These are phyloP conservation scores for honey bee (Apis mellifera) DNA, from an alignment of 1,140 invertebrate genomes.

Conservation along the genomic window DNA sequence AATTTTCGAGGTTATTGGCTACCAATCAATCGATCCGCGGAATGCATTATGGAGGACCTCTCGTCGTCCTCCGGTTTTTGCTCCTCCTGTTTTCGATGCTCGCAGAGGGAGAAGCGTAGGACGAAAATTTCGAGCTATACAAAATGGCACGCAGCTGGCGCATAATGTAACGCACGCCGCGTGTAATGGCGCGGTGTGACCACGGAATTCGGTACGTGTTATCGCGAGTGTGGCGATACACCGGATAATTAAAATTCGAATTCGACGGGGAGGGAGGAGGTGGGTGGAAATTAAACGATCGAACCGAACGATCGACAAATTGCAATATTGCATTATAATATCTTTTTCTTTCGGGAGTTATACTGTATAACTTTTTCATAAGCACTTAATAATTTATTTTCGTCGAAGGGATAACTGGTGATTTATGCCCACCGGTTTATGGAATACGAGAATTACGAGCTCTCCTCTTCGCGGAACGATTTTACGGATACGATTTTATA, in stretches of 20 bases:
- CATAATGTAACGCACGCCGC: constrained; percentile 43
- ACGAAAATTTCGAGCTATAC: constrained; percentile 40
- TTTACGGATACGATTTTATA: background rate
- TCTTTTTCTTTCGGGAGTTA: background rate
- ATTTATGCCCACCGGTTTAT: background rate
- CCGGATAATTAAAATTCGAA: constrained; percentile 36
- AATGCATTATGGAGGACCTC: background rate
- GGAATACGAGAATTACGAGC: background rate
- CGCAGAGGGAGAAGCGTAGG: background rate
- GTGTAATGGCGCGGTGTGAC: constrained; percentile 29
- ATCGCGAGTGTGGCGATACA: constrained; percentile 22
- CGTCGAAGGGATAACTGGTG: background rate
- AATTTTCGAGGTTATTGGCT: no score
- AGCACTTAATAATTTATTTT: background rate
- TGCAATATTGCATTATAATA: background rate
- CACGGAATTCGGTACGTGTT: constrained; percentile 38
- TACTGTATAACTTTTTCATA: no score
- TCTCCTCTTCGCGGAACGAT: background rate
- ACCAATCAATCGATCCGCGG: constrained; percentile 4
- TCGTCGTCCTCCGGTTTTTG: constrained; percentile 1
- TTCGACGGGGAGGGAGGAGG: constrained; percentile 1
- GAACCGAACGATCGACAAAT: no score
- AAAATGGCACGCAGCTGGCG: constrained; percentile 43
- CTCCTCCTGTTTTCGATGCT: background rate
- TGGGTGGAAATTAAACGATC: background rate